Percentiles rank a stretch among this genome's conserved stretches.
phyloP scores from a whole-genome alignment of 2,888 invertebrate species.

The Platycnemis pennipes region DNA sequence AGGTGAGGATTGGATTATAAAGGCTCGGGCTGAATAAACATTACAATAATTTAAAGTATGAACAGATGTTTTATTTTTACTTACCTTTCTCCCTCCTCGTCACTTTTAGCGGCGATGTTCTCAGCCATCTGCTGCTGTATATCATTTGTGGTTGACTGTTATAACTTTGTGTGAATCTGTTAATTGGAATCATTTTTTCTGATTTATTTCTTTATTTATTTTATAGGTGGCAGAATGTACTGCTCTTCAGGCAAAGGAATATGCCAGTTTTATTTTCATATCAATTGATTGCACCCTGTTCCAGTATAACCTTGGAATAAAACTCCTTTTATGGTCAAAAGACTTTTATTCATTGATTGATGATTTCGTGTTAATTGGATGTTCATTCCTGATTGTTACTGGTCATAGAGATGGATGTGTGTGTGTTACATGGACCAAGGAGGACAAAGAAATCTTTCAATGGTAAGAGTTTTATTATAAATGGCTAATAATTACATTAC shows the following conservation, averaged over 20 bases:
- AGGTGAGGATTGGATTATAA: no score
- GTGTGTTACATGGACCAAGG: not conserved
- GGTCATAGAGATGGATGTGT: not conserved
- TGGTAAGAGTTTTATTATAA: conserved; percentile 18
- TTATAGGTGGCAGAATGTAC: not conserved
- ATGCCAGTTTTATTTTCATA: not conserved
- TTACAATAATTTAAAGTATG: no score
- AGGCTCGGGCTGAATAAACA: no score
- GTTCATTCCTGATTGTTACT: not conserved
- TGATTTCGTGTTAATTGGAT: not conserved
- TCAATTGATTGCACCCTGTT: not conserved
- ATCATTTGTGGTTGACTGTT: no score
- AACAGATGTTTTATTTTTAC: no score
- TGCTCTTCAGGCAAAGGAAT: not conserved
- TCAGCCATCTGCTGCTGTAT: no score
- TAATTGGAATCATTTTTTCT: not conserved
- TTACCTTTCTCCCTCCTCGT: no score
- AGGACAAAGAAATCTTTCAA: not conserved
- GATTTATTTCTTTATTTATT: not conserved
- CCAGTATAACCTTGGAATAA: not conserved
- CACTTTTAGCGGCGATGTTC: no score
- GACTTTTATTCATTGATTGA: not conserved
- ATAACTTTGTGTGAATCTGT: no score
- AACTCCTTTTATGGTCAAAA: not conserved
- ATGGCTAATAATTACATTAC: no score